Percentiles rank a stretch among this genome's conserved stretches.
Evolutionary conservation across 2,113 vertebrate species (phyloP).

Genomic region (Dinomys branickii): DNA sequence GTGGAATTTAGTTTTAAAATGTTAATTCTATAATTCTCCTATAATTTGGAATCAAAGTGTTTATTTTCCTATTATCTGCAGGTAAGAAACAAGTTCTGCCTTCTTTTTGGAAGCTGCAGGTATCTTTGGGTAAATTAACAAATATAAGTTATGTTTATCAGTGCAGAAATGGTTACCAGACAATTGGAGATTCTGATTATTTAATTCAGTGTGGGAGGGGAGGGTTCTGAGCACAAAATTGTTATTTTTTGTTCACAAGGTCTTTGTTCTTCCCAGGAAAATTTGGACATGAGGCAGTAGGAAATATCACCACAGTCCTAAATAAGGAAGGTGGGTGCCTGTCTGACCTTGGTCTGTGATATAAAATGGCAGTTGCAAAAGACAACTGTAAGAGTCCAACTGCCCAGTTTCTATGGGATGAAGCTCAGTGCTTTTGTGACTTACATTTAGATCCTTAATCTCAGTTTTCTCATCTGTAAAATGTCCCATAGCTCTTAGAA

Average conservation of each 20-base stretch:
- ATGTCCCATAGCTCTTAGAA: neutral
- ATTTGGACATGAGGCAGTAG: neutral
- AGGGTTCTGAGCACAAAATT: neutral
- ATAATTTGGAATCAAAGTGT: neutral
- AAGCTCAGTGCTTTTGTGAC: neutral
- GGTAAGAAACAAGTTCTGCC: neutral
- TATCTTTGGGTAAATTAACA: neutral
- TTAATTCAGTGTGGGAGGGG: neutral
- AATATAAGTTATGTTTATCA: neutral
- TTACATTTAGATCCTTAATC: neutral
- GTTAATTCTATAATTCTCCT: neutral
- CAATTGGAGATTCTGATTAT: neutral
- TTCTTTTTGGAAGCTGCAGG: neutral
- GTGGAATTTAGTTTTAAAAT: neutral
- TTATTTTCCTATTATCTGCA: neutral
- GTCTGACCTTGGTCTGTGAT: neutral
- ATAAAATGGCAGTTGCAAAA: neutral
- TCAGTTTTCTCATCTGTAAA: neutral
- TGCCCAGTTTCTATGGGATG: neutral
- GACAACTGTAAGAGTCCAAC: neutral
- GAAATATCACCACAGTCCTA: neutral
- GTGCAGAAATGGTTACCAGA: neutral
- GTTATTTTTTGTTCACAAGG: neutral
- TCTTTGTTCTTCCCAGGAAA: neutral
- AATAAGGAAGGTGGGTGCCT: neutral